Conservation (phyloP, 2,113 vertebrate genomes). For the Mesoclemmys tuberculata region DNA sequence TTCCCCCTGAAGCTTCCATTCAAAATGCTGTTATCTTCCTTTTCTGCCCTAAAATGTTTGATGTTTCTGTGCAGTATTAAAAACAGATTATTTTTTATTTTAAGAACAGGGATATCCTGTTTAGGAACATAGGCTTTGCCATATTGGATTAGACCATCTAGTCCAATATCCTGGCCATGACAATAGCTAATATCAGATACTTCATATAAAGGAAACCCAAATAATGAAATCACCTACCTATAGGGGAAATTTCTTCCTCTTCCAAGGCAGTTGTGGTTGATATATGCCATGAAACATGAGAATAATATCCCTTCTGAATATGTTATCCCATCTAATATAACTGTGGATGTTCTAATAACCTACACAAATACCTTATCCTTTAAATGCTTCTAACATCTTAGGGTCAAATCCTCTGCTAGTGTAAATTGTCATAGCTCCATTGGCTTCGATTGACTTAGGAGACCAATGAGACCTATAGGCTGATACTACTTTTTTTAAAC, state of each 20-base stretch:
- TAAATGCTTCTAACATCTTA: not conserved
- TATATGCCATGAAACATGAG: not conserved
- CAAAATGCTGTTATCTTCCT: not conserved
- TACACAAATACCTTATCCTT: not conserved
- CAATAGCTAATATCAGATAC: not conserved
- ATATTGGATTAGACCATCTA: not conserved
- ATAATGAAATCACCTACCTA: not conserved
- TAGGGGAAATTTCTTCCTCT: not conserved
- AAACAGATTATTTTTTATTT: not conserved
- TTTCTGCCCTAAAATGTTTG: not conserved
- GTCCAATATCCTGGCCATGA: not conserved
- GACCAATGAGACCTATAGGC: too few species aligned
- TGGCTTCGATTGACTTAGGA: not conserved
- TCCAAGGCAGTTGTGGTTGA: not conserved
- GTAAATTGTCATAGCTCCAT: not conserved
- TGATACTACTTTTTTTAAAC: too few species aligned
- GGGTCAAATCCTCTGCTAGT: not conserved
- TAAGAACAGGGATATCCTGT: not conserved
- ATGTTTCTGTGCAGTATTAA: not conserved
- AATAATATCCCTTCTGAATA: not conserved
- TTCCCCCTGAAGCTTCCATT: not conserved
- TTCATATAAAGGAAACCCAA: not conserved
- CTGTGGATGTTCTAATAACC: not conserved
- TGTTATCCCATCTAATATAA: not conserved
- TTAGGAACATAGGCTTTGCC: not conserved